Evolutionary conservation across 2,888 invertebrate genomes (phyloP), one percentile per base, ranked within the genome.

Genomic region (Drosophila mettleri): DNA sequence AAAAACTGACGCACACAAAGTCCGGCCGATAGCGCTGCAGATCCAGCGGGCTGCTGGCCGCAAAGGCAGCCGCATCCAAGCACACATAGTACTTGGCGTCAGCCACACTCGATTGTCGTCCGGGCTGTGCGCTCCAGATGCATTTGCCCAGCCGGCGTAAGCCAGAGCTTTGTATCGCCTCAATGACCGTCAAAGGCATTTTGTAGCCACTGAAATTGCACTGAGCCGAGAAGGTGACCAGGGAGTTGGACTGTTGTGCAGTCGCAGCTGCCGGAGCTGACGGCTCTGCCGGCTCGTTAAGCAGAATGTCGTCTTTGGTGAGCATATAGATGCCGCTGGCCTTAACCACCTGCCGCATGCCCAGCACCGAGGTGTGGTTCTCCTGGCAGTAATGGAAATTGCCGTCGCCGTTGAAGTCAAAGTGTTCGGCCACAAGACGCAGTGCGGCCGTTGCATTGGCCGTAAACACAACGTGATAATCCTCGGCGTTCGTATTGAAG

Each of bases 171-270:
- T 96, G 95, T 9, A 96, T 93, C 45, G 93, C 90, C 24, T 93
- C 84, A 46, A 97, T 94, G 94, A 96, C 95, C 3, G 93, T 89
- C 39, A 98, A 91, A 0, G 98, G 97, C 92, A 97, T 97, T 91
- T 98, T 98, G 55, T 94, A 94, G 0, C 99, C 99, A 86, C 97
- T 97, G 90, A 98, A 99, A 92, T 99, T 99, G 89, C 97, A 98
- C 91, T 98, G 97, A 0, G 98, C 98, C 0, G 99, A 97, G 91
- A 96, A 97, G 0, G 94, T 96, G 85, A 99, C 94, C 38, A 99
- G 93, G 0, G 94, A 95, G 58, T 93, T 93, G 3, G 91, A 90
- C 0, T 12, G n/a, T 5, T 12, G n/a, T 5, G 6, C 8, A 8
- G 33, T 3, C 3, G 14, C 8, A 41, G 9, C 39, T 41, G n/a